Evolutionary conservation across 2,888 invertebrate genomes (phyloP), one percentile per base, ranked within the genome.

Genomic region (Aphodius granarius): DNA sequence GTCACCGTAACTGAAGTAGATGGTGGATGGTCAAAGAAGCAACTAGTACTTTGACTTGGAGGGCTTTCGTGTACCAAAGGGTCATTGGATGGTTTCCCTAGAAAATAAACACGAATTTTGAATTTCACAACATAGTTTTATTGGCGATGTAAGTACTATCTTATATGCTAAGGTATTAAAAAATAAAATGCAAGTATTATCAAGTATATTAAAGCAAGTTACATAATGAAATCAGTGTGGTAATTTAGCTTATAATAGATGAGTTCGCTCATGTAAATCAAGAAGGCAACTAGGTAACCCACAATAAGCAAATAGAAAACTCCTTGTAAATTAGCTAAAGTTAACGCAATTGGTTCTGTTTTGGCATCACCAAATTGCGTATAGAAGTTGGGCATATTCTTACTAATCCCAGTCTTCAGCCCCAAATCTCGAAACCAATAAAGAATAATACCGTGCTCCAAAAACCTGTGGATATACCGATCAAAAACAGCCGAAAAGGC

Each of bases 51-150:
- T 83, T 92, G 92, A 83, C 91, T 91, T 3, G 91, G 91, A 5
- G 93, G 92, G 84, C 92, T 93, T 21, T 91, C 91, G 72, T 88
- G 88, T 20, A 86, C 87, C 78, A 83, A 71, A 81, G 15, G 84
- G 83, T 76, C 83, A 17, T 76, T 66, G 9, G 81, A 81, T 9
- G 72, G 77, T 76, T 81, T 81, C 66, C 79, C 81, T 81, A 63
- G 63, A 75, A 77, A 75, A 22, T 43, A 6, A 13, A 43, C 9
- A 43, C 6, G 43, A 43, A 13, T 3, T 43, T 43, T 43, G 43
- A 43, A 43, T 9, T 43, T 43, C 6, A 0, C 9, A 3, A 43
- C 1, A 9, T 43, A 9, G 4, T 5, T 43, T 43, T 43, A 0
- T 43, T 3, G 1, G 13, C 13, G 13, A 43, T 13, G 43, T 43